Conservation (phyloP, 2,113 vertebrate genomes). For the Typhlomys cinereus region DNA sequence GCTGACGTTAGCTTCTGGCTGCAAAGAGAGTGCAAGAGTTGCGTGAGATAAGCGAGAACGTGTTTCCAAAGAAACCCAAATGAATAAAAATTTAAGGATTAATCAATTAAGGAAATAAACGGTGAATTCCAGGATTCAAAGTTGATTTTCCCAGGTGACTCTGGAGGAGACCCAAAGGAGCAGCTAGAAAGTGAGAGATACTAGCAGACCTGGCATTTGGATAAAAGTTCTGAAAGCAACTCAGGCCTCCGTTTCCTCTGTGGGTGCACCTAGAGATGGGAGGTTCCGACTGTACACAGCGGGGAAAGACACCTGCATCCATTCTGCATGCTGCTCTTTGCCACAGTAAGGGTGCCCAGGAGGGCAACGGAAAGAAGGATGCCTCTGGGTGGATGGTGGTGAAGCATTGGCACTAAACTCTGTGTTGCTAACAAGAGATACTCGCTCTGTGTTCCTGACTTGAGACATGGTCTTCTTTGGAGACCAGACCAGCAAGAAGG, state of each 20-base stretch:
- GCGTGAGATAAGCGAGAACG: not conserved
- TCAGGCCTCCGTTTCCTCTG: not conserved
- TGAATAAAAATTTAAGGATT: not conserved
- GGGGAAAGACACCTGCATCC: not conserved
- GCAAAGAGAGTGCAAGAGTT: not conserved
- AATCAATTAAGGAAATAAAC: not conserved
- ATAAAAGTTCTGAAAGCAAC: not conserved
- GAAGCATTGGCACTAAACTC: no score
- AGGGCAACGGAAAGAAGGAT: not conserved
- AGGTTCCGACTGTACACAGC: not conserved
- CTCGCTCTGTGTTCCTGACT: not conserved
- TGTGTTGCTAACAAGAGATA: no score
- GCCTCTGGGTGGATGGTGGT: not conserved
- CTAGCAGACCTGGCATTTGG: not conserved
- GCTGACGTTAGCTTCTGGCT: not conserved
- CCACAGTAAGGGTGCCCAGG: not conserved
- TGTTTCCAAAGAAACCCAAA: not conserved
- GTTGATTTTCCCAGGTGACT: not conserved
- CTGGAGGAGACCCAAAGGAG: not conserved
- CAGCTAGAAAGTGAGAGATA: not conserved
- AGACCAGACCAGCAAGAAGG: not conserved
- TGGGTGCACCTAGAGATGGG: not conserved
- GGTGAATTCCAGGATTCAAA: not conserved
- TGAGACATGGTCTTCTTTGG: not conserved
- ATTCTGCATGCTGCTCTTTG: fast-evolving